phyloP scores from a whole-genome alignment of 1,140 invertebrate genomes.

The Temnothorax curvispinosus region DNA sequence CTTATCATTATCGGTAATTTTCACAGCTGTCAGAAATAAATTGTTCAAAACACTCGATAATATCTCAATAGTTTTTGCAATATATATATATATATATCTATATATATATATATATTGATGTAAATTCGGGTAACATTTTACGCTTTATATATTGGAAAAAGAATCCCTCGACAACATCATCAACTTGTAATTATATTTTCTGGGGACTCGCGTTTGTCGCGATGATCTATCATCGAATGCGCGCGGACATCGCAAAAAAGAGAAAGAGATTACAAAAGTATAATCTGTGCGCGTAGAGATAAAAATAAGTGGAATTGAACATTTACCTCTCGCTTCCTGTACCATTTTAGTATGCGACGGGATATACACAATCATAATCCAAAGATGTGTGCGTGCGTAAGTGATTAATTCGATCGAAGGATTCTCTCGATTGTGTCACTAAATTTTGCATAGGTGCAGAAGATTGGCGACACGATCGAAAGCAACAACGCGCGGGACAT shows the following conservation, averaged over 20 bases:
- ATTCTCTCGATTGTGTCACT: background rate
- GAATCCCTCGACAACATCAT: too few relatives aligned
- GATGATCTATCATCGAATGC: background rate
- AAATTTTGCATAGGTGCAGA: conserved; percentile 12
- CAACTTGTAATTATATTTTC: too few relatives aligned
- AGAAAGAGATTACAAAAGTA: background rate
- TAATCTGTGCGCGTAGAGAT: too few relatives aligned
- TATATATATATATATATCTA: too few relatives aligned
- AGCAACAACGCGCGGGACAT: conserved; percentile 28
- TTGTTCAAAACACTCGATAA: background rate
- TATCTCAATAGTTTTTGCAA: background rate
- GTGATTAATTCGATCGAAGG: background rate
- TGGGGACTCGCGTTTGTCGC: too few relatives aligned
- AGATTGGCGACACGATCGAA: background rate
- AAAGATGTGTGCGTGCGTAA: background rate
- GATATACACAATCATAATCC: too few relatives aligned
- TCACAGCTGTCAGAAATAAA: background rate
- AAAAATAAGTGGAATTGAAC: too few relatives aligned
- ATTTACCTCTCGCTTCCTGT: too few relatives aligned
- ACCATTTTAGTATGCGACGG: background rate
- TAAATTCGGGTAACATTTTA: too few relatives aligned
- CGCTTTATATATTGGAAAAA: too few relatives aligned
- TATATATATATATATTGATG: too few relatives aligned
- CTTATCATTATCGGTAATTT: background rate
- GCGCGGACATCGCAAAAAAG: background rate